These are phyloP conservation scores for Ochlodes sylvanus DNA, from an alignment of 2,888 invertebrate species.

Conservation along the genomic window DNA sequence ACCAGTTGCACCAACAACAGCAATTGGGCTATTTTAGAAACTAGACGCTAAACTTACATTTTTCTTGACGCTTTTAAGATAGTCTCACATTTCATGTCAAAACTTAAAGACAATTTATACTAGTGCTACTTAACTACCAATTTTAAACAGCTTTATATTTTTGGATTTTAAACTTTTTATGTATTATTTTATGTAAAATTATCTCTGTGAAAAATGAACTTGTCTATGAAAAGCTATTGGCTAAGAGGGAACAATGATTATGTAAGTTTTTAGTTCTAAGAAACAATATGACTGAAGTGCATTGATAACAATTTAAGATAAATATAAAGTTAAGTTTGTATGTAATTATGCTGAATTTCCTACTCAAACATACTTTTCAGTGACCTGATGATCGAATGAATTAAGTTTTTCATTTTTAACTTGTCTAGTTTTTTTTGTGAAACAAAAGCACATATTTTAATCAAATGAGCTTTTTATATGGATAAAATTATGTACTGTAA, in stretches of 20 bases:
- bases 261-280: conserved; percentile 28
- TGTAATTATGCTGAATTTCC: background rate
- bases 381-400: too few species aligned
- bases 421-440: too few species aligned
- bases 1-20: conserved; percentile 75
- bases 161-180: background rate
- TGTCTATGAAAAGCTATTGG: background rate
- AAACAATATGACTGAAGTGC: conserved; percentile 17
- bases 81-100: too few species aligned
- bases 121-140: conserved; percentile 7
- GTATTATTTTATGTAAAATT: too few species aligned
- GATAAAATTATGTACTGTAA: too few species aligned
- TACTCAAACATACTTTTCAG: background rate
- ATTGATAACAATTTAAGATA: conserved; percentile 9
- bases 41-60: conserved; percentile 14
- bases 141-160: background rate
- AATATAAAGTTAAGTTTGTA: conserved; percentile 3
- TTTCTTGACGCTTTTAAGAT: too few species aligned
- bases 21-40: conserved; percentile 49
- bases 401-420: too few species aligned
- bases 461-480: too few species aligned
- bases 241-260: background rate
- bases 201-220: too few species aligned
- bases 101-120: background rate
- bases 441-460: too few species aligned